Conservation (phyloP, 2,797 vertebrate genomes). For the Eospalax fontanierii region DNA sequence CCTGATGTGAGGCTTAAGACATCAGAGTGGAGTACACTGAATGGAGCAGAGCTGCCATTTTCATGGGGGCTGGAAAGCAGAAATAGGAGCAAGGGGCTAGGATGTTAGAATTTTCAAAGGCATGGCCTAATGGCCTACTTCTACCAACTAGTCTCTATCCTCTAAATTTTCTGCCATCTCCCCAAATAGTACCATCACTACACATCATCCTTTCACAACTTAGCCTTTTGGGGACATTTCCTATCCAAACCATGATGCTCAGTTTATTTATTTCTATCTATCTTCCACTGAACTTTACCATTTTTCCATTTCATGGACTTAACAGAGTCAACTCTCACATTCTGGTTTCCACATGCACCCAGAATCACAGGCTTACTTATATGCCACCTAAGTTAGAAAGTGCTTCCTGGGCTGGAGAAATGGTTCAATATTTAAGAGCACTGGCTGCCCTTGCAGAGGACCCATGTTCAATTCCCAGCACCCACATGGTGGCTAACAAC, state of each 20-base stretch:
- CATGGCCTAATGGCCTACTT: neutral
- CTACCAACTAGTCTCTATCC: neutral
- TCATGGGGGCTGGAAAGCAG: neutral
- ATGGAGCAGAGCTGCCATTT: neutral
- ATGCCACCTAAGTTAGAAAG: neutral
- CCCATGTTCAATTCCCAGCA: no score
- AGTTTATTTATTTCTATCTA: neutral
- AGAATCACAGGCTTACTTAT: slow-evolving; percentile 12
- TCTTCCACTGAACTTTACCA: neutral
- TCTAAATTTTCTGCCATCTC: neutral
- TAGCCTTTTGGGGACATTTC: neutral
- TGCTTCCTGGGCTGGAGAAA: no score
- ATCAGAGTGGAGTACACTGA: neutral
- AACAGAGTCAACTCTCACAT: neutral
- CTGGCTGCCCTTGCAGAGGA: no score
- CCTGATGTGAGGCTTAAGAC: neutral
- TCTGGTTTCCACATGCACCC: slow-evolving; percentile 1
- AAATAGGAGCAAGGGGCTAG: neutral
- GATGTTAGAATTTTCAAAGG: neutral
- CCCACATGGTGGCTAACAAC: no score
- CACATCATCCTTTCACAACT: neutral
- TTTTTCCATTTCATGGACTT: neutral
- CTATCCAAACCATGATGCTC: no score
- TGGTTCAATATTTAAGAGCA: no score
- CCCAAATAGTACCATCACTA: neutral